Evolutionary conservation across 2,113 vertebrate species (phyloP), one percentile per base, ranked within the genome.

Genomic region (Anguilla japonica): DNA sequence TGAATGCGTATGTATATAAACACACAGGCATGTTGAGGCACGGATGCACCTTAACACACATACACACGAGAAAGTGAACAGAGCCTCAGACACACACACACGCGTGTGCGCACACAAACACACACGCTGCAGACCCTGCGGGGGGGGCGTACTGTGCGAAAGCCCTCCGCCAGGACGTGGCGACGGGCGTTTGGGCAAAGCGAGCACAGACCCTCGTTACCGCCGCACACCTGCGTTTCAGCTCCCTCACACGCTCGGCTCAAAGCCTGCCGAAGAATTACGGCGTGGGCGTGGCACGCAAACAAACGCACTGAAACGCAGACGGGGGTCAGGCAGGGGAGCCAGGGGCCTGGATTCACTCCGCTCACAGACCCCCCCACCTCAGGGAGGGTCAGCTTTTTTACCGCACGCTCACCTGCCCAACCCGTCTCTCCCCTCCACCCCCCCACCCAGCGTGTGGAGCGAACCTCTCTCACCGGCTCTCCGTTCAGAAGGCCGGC

Each of bases 211-310:
- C 71, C n/a, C 71, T 75, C n/a, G 26, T 13, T 29, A 0, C 5
- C n/a, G 2, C 13, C 1, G 9, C 8, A 34, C 26, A 14, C 26
- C 40, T 14, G 18, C 29, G 29, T 40, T 79, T 85, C 60, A 85
- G 53, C 83, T 87, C 86, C n/a, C 46, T 78, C 83, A 41, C 83
- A 43, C 57, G 16, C 83, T 82, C 29, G 75, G 57, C 53, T 88
- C 87, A 88, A 85, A 88, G 87, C 29, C 29, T 20, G 43, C 41
- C 63, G 82, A 84, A 41, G 39, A 60, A 71, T 46, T 18, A 46
- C 40, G n/a, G 63, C 20, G 63, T 8, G 20, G 43, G 71, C 15
- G 5, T 0, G 16, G 79, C 18, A 22, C 60, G 50, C 40, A 86
- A 82, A 86, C 41, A 41, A 20, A 13, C 53, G 4, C 0, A 67